Conservation (phyloP, 1,140 invertebrate species). For the Euwallacea similis region DNA sequence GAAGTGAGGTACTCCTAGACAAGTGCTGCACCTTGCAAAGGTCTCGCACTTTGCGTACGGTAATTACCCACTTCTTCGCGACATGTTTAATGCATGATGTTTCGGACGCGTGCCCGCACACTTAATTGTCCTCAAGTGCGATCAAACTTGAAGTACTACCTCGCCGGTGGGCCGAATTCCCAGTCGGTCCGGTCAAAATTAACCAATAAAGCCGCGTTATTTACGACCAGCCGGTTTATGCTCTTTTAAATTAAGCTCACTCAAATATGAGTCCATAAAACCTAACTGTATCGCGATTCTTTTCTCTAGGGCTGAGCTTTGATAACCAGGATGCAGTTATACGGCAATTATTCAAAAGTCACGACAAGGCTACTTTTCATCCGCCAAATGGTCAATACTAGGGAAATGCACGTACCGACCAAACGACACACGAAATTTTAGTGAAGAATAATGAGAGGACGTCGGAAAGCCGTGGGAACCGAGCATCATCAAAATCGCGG, state of each 20-base stretch:
- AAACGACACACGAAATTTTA: slow-evolving; percentile 4
- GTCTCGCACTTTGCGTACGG: slow-evolving; percentile 37
- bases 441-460: neutral
- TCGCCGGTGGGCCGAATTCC: neutral
- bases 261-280: slow-evolving; percentile 3
- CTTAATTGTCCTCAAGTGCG: neutral
- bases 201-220: neutral
- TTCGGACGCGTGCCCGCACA: slow-evolving; percentile 31
- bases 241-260: neutral
- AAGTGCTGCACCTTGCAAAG: slow-evolving; percentile 40
- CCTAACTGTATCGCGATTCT: neutral
- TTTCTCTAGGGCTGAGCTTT: too few species aligned
- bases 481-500: too few species aligned
- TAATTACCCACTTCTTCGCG: slow-evolving; percentile 32
- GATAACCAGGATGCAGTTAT: too few species aligned
- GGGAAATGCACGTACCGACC: neutral
- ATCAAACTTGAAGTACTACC: neutral
- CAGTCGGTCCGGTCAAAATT: neutral
- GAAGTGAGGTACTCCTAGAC: slow-evolving; percentile 19
- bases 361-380: neutral
- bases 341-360: slow-evolving; percentile 2
- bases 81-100: slow-evolving; percentile 36
- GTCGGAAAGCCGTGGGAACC: neutral
- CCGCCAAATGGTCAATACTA: neutral
- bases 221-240: neutral